These are phyloP conservation scores for Aplodontia rufa DNA, from an alignment of 2,113 vertebrate species.

Conservation along the genomic window DNA sequence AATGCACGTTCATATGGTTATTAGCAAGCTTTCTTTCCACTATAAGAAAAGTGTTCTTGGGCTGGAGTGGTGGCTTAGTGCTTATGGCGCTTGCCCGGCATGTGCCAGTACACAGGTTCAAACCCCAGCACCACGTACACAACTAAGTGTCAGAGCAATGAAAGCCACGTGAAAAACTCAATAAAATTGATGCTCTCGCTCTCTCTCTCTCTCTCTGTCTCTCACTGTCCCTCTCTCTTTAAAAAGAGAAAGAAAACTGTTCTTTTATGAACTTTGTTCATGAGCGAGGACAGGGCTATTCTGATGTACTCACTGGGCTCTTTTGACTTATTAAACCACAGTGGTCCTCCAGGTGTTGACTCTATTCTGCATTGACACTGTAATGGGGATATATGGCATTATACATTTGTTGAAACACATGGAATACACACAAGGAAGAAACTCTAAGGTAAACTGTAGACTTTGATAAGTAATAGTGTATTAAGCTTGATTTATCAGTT, in stretches of 20 bases:
- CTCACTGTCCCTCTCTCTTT: too few species aligned
- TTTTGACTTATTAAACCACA: background rate
- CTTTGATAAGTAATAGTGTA: background rate
- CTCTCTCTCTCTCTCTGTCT: too few species aligned
- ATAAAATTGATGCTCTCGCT: too few species aligned
- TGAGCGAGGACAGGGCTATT: background rate
- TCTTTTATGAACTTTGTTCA: background rate
- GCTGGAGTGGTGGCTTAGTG: too few species aligned
- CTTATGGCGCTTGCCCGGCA: too few species aligned
- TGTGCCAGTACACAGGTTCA: too few species aligned
- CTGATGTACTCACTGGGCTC: background rate
- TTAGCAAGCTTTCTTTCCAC: background rate
- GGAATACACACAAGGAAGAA: background rate
- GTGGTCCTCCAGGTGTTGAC: background rate
- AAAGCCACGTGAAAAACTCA: too few species aligned
- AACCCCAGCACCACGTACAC: too few species aligned
- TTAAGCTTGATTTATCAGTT: background rate
- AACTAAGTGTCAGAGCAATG: too few species aligned
- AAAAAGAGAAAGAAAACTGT: background rate
- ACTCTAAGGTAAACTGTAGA: background rate
- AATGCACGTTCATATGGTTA: background rate
- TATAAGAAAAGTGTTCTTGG: background rate
- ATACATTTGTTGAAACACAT: background rate
- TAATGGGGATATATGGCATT: background rate
- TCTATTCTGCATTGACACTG: background rate